Base-by-base conservation (phyloP, 2,113 vertebrate genomes). In the Mustela lutreola region DNA sequence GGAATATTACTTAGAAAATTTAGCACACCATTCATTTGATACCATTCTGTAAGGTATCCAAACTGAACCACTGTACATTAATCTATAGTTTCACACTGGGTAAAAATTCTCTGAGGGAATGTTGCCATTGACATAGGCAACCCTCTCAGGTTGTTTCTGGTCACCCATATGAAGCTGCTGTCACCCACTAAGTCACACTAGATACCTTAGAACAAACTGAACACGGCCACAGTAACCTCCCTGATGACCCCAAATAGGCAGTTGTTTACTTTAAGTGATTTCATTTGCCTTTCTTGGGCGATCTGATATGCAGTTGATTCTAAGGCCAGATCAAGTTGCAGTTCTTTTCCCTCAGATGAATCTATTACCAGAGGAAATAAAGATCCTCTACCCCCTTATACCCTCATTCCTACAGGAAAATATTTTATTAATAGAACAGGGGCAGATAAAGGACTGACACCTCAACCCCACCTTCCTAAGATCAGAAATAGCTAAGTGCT, bases 1-100 rank as follows among this genome's bases (percentile, higher is more conserved):
- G 95, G 67, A 85, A 76, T 91, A 65, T 85, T 97, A 31, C 91
- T 98, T 92, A 97, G 94, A 96, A 95, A 97, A 96, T 80, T 94
- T 97, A 88, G 62, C 0, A 87, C 42, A 71, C 56, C 70, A 65
- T 76, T 97, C 81, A 78, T 89, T 96, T 36, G 65, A 58, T 75
- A 82, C 75, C 76, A 67, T 78, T 97, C 92, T 96, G 87, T 96
- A 95, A 97, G 36, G 36, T 82, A 95, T 16, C 11, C 15, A 81
- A 97, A 48, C 79, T 50, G 58, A 97, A 95, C 33, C 15, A 45
- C 7, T 11, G 11, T 21, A 50, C 22, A 82, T 94, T 88, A 88
- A 92, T 96, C 96, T 73, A 78, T 16, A 88, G 70, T 92, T 96
- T 79, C 42, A 78, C 42, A 91, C 63, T 62, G 36, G 70, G 71